Conservation (phyloP, 2,797 vertebrate genomes). For the Periparus ater region DNA sequence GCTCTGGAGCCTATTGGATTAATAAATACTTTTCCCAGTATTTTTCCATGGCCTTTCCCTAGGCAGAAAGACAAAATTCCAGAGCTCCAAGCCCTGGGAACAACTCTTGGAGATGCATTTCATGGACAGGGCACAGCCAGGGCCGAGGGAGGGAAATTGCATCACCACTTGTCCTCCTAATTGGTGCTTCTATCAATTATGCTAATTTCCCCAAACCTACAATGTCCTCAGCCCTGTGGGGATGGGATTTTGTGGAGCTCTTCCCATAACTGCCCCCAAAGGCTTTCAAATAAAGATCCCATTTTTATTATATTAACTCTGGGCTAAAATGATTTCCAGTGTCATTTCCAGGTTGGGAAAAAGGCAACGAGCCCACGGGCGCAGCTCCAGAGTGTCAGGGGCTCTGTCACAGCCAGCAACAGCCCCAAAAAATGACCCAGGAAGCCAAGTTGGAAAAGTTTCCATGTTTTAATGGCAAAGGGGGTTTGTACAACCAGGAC, state of each 20-base stretch:
- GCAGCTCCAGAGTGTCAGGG: accelerated
- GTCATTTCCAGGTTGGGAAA: not conserved
- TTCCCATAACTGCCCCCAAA: too few species aligned
- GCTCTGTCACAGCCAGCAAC: not conserved
- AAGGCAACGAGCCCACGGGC: not conserved
- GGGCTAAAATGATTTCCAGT: not conserved
- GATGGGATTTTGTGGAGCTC: not conserved
- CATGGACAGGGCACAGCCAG: not conserved
- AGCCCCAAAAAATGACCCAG: not conserved
- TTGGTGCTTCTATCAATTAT: not conserved
- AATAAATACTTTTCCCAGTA: not conserved
- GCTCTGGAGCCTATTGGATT: not conserved
- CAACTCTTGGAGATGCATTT: not conserved
- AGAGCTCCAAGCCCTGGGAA: not conserved
- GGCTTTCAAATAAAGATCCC: not conserved
- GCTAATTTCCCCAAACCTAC: not conserved
- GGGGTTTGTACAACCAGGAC: not conserved
- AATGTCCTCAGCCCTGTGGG: not conserved
- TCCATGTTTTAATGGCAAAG: not conserved
- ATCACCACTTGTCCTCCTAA: not conserved
- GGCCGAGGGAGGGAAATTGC: not conserved
- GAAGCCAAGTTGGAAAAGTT: not conserved
- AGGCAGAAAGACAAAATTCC: not conserved
- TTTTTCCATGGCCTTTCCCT: not conserved
- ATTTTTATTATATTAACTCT: not conserved